Percentiles rank a stretch among this genome's conserved stretches.
Conservation (phyloP, 2,888 invertebrate species). For the Gymnocheta viridis region DNA sequence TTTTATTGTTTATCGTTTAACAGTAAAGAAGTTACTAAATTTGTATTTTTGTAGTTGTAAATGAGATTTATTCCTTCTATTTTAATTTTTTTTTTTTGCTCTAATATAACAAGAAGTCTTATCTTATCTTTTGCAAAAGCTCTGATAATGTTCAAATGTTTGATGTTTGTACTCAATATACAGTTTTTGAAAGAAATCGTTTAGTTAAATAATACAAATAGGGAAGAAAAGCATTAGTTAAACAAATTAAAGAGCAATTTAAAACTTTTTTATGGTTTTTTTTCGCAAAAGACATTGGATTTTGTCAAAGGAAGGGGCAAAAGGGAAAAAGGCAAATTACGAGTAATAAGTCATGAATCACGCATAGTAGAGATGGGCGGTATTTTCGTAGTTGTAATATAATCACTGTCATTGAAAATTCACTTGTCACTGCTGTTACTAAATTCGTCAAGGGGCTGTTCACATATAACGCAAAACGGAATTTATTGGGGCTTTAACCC, state of each 20-base stretch:
- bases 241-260: neutral
- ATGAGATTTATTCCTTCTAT: neutral
- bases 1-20: slow-evolving; percentile 43
- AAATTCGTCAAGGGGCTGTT: too few species aligned
- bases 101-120: slow-evolving; percentile 24
- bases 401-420: too few species aligned
- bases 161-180: slow-evolving; percentile 40
- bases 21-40: slow-evolving; percentile 36
- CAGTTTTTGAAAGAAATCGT: slow-evolving; percentile 15
- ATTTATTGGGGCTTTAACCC: too few species aligned
- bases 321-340: too few species aligned
- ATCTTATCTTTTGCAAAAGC: slow-evolving; percentile 52
- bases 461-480: too few species aligned
- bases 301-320: too few species aligned
- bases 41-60: slow-evolving; percentile 10
- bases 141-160: slow-evolving; percentile 21
- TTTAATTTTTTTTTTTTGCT: neutral
- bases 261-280: neutral
- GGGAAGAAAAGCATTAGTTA: neutral
- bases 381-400: too few species aligned
- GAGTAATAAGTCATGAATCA: too few species aligned
- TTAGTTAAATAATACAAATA: neutral
- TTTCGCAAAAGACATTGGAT: neutral
- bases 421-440: too few species aligned
- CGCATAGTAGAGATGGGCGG: too few species aligned